Conservation (phyloP, 2,888 invertebrate genomes). For the Thecophora atra region DNA sequence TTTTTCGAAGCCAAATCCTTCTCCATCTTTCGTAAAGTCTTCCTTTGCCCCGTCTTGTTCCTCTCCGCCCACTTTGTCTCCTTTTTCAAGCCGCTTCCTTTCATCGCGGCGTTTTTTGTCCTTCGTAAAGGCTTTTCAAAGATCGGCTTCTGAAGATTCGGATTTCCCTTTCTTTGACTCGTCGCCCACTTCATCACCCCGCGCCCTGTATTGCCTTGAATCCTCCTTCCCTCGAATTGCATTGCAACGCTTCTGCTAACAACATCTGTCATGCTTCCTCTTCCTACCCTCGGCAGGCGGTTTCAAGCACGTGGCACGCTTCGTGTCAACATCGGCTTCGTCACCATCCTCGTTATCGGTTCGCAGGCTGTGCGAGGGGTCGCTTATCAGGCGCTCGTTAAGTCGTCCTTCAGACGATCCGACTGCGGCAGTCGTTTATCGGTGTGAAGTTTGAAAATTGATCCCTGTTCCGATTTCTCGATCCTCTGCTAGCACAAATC, state of each 20-base stretch:
- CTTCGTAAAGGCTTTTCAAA: no score
- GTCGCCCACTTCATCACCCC: not conserved
- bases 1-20: no score
- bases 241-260: not conserved
- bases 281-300: not conserved
- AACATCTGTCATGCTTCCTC: slow-evolving; percentile 5
- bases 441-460: not conserved
- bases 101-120: no score
- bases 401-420: not conserved
- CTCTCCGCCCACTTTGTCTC: no score
- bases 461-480: not conserved
- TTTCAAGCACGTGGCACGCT: not conserved
- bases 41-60: no score
- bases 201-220: not conserved
- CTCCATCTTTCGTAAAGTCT: no score
- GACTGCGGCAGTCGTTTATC: slow-evolving; percentile 10
- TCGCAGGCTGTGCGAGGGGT: no score
- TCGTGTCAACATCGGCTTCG: not conserved
- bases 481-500: not conserved
- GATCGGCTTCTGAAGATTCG: not conserved
- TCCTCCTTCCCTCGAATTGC: not conserved
- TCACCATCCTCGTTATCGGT: not conserved
- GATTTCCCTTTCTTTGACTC: not conserved
- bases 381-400: no score
- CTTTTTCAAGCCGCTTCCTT: no score